A percentile compares a stretch with the other conserved stretches of the same genome.
phyloP scores from a whole-genome alignment of 2,797 vertebrate genomes.

The Euthynnus affinis region DNA sequence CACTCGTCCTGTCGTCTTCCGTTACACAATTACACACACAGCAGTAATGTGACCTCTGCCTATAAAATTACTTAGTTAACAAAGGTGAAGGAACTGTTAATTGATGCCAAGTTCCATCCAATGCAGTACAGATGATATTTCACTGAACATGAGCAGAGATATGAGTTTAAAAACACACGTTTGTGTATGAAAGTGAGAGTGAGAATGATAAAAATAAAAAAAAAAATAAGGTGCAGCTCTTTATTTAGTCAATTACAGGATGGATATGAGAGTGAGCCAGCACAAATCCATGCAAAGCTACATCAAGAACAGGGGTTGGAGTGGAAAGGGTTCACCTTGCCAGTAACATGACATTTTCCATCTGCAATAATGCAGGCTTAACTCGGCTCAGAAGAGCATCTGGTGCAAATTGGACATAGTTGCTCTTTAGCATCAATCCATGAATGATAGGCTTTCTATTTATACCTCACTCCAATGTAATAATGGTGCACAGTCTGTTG shows the following conservation, averaged over 20 bases:
- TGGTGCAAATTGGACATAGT: slow-evolving; percentile 79
- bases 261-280: slow-evolving; percentile 73
- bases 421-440: slow-evolving; percentile 70
- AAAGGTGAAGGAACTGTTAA: slow-evolving; percentile 42
- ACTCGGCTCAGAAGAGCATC: slow-evolving; percentile 79
- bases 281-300: slow-evolving; percentile 61
- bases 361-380: slow-evolving; percentile 75
- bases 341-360: slow-evolving; percentile 84
- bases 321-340: slow-evolving; percentile 75
- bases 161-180: slow-evolving; percentile 27
- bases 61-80: slow-evolving; percentile 49
- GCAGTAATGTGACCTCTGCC: slow-evolving; percentile 46
- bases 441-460: slow-evolving; percentile 71
- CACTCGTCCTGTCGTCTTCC: slow-evolving; percentile 43
- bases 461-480: slow-evolving; percentile 43
- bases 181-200: slow-evolving; percentile 24
- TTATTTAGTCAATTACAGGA: slow-evolving; percentile 70
- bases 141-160: slow-evolving; percentile 33
- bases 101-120: slow-evolving; percentile 41
- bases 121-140: slow-evolving; percentile 36
- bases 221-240: slow-evolving; percentile 45
- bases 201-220: slow-evolving; percentile 27
- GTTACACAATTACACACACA: slow-evolving; percentile 49
- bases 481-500: slow-evolving; percentile 46
- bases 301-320: slow-evolving; percentile 55